Evolutionary conservation across 2,888 invertebrate genomes (phyloP).

Genomic region (Ormyrus rosae): DNA sequence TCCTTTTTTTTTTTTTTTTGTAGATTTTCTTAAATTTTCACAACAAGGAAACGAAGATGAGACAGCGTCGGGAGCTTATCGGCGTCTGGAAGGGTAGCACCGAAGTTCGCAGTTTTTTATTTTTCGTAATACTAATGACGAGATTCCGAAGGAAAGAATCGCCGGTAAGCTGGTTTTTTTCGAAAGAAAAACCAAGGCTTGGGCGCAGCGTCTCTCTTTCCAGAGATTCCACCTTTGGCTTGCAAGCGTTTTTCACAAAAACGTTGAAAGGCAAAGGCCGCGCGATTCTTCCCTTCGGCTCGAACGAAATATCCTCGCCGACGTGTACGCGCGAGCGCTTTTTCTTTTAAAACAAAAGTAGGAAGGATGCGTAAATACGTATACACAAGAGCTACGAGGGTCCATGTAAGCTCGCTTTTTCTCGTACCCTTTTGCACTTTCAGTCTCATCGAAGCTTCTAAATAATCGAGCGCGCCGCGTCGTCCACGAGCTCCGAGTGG

Average conservation of each 20-base stretch:
- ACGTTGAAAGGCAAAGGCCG: background rate
- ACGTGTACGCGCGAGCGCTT: slow-evolving; percentile 18
- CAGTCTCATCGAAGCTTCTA: slow-evolving; percentile 72
- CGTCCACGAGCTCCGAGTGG: slow-evolving; percentile 51
- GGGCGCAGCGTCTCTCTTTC: too few relatives aligned
- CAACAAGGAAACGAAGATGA: slow-evolving; percentile 18
- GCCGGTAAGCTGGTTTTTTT: slow-evolving; percentile 7
- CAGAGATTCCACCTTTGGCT: background rate
- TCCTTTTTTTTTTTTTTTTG: background rate
- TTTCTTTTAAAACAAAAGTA: slow-evolving; percentile 49
- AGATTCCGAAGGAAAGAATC: slow-evolving; percentile 17
- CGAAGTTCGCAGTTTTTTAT: slow-evolving; percentile 33
- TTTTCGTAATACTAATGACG: slow-evolving; percentile 67
- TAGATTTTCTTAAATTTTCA: slow-evolving; percentile 4
- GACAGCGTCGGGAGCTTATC: slow-evolving; percentile 23
- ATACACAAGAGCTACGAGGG: slow-evolving; percentile 70
- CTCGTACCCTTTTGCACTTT: slow-evolving; percentile 70
- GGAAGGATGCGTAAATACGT: slow-evolving; percentile 66
- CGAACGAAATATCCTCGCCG: slow-evolving; percentile 15
- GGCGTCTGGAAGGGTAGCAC: slow-evolving; percentile 35
- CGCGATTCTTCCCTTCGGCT: background rate
- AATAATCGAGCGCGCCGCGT: slow-evolving; percentile 60
- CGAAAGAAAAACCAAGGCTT: background rate
- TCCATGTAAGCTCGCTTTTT: slow-evolving; percentile 66
- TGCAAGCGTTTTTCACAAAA: background rate